These are phyloP conservation scores for Lepus americanus DNA, from an alignment of 2,113 vertebrate genomes.

Conservation along the genomic window DNA sequence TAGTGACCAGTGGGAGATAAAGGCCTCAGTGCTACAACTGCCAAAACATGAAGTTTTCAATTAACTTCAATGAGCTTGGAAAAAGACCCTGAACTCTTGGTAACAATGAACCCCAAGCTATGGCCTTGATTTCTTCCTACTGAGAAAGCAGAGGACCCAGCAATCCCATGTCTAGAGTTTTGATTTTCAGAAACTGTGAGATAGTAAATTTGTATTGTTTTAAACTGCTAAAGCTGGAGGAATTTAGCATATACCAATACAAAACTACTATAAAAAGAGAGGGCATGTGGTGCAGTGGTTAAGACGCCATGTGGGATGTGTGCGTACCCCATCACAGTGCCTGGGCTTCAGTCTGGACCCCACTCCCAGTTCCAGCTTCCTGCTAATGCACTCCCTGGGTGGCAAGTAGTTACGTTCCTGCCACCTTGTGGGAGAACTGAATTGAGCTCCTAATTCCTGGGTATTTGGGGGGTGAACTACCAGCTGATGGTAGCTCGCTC, in stretches of 20 bases:
- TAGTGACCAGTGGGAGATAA: not conserved
- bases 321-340: too few relatives aligned
- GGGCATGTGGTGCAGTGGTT: too few relatives aligned
- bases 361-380: too few relatives aligned
- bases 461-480: not conserved
- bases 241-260: not conserved
- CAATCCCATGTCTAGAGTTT: not conserved
- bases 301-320: too few relatives aligned
- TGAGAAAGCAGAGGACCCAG: not conserved
- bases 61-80: not conserved
- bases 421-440: too few relatives aligned
- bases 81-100: not conserved
- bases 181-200: not conserved
- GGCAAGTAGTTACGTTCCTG: too few relatives aligned
- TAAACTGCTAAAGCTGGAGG: not conserved
- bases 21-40: not conserved
- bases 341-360: too few relatives aligned
- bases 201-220: not conserved
- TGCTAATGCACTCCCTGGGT: too few relatives aligned
- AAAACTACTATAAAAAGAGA: not conserved
- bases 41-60: not conserved
- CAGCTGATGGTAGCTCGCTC: too few relatives aligned
- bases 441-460: too few relatives aligned
- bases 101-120: not conserved
- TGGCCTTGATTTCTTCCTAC: not conserved